Base-by-base conservation (phyloP, 2,888 invertebrate species). In the Lycaena phlaeas region DNA sequence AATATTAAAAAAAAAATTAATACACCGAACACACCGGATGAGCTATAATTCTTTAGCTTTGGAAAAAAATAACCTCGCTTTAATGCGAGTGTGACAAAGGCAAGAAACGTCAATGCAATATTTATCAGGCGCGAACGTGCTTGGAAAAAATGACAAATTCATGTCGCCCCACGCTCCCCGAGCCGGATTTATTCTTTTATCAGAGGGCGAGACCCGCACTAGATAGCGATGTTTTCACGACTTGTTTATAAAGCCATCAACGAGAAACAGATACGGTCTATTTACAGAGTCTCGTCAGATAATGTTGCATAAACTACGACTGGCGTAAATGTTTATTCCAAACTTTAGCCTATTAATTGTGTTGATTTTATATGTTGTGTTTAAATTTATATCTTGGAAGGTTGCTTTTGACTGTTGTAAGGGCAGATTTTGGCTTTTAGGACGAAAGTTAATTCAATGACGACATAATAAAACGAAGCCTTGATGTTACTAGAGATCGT, bases 61-160 rank as follows among this genome's bases (percentile, higher is more conserved):
- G 34, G 7, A 12, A 34, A 34, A 34, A 27, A 34, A 31, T 17
- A 17, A 30, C 34, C 9, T 12, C 34, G 9, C 14, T 22, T 22
- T 34, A 12, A 27, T 7, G 27, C 30, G 44, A 44, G 47, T 39
- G 44, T 46, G 38, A 48, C 44, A 46, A 48, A 42, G 57, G 54
- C 60, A 68, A 72, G 67, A 70, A 72, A 65, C 68, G 65, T 60
- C 60, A 62, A 81, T 82, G 77, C 81, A 79, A 82, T 82, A 82
- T 82, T 82, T 81, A 82, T 82, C 75, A 79, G 76, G 60, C 68
- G 71, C 70, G 75, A 69, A 78, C 79, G 78, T 79, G 79, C 72
- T 75, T 61, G 69, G 78, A 79, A 81, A 81, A 79, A 81, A 82
- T 82, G 79, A 82, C 81, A 82, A 82, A 82, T 82, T 81, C 81